Base-by-base conservation (phyloP, 2,113 vertebrate species). In the Oryzias celebensis region DNA sequence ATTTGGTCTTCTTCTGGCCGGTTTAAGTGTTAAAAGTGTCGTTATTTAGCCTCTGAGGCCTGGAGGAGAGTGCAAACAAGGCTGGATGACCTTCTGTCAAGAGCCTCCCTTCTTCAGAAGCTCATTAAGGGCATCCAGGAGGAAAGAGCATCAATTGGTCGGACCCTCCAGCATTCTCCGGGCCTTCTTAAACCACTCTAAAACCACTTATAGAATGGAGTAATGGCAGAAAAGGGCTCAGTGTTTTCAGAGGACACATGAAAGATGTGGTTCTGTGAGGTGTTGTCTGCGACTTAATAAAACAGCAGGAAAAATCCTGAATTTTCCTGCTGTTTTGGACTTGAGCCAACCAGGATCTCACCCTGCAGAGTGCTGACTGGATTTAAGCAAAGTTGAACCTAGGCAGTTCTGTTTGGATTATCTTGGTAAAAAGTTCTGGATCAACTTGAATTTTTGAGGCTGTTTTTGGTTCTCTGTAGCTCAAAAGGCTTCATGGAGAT, bases 1-100 rank as follows among this genome's bases (percentile, higher is more conserved):
- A 78, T 83, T 82, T 82, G 89, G 84, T 93, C 90, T 93, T 89
- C 91, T 70, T 76, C 65, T 92, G 94, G 94, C 92, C 94, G 88
- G 92, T 95, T 95, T 96, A 92, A 94, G 94, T 95, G 95, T 93
- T 94, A 92, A 93, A 94, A 95, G 91, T 93, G 92, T 94, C 94
- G 92, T 93, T 94, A 96, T 96, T 97, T 96, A 95, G 90, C 84
- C 80, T 83, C 80, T 86, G 78, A 89, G 90, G 88, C 86, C 88
- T 91, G 89, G 94, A 78, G 83, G 94, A 94, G 90, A 96, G 91
- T 85, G 93, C 93, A 97, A 99, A 97, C 93, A 97, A 81, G 89
- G 88, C 91, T 70, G 87, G 62, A 68, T 88, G 93, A 95, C 93
- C 93, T 91, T 92, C 87, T 89, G 91, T 92, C 73, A 84, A 88